A percentile compares a stretch with the other conserved stretches of the same genome.
These are phyloP conservation scores for Chrysemys picta DNA, from an alignment of 2,113 vertebrate genomes.

Conservation along the genomic window DNA sequence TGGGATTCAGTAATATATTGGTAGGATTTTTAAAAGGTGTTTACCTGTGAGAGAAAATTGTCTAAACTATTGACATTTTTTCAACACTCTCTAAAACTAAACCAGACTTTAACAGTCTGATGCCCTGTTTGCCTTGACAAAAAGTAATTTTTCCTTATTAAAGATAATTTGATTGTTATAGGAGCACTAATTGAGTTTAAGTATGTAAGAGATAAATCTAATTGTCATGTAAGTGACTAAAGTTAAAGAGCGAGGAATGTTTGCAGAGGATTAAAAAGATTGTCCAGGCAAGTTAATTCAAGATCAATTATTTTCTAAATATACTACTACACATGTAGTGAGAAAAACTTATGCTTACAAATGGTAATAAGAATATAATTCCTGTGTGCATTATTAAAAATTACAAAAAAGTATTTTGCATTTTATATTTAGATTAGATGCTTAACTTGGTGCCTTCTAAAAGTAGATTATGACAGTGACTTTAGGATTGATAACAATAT, in stretches of 20 bases:
- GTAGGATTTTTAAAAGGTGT: neutral
- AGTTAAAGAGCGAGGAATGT: conserved; percentile 33
- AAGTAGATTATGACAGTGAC: neutral
- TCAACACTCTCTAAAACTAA: conserved; percentile 48
- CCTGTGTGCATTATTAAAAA: neutral
- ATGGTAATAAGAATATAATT: conserved; percentile 46
- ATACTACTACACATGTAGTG: conserved; percentile 12
- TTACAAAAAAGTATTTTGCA: neutral
- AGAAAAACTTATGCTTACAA: conserved; percentile 48
- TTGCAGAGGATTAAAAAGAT: conserved; percentile 53
- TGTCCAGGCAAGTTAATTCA: conserved; percentile 39
- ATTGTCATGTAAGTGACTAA: conserved; percentile 42
- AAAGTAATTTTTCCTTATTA: conserved; percentile 72
- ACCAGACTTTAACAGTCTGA: conserved; percentile 6
- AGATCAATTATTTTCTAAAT: conserved; percentile 42
- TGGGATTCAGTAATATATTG: neutral
- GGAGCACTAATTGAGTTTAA: conserved; percentile 62
- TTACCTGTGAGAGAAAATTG: neutral
- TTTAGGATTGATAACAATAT: neutral
- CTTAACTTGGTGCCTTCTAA: neutral
- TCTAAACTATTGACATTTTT: conserved; percentile 30
- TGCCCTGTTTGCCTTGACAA: conserved; percentile 47
- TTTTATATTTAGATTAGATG: neutral
- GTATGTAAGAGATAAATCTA: conserved; percentile 63
- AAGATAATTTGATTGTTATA: conserved; percentile 73